Percentiles rank a stretch among this genome's conserved stretches.
These are phyloP conservation scores for Cynopterus brachyotis DNA, from an alignment of 2,113 vertebrate species.

Conservation along the genomic window DNA sequence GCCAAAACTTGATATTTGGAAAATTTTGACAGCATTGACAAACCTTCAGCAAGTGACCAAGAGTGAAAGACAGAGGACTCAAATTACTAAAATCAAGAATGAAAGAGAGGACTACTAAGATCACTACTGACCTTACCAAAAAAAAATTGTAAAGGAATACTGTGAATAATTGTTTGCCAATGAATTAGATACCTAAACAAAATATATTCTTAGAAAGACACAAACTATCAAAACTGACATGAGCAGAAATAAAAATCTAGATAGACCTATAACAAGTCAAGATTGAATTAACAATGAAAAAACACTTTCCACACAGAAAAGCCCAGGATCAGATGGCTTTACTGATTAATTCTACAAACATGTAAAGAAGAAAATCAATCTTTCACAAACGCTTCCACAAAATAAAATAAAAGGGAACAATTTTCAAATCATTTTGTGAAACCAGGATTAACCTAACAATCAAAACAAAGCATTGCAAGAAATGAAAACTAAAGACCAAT, in stretches of 20 bases:
- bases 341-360: not conserved
- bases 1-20: not conserved
- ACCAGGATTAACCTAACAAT: not conserved
- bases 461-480: not conserved
- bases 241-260: not conserved
- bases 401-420: not conserved
- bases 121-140: not conserved
- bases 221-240: not conserved
- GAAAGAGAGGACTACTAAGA: not conserved
- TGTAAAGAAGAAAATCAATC: not conserved
- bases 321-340: not conserved
- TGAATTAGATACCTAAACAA: not conserved
- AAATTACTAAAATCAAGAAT: not conserved
- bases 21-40: not conserved
- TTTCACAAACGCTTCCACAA: not conserved
- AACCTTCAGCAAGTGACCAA: not conserved
- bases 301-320: not conserved
- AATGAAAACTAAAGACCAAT: not conserved
- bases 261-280: not conserved
- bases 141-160: not conserved
- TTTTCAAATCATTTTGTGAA: not conserved
- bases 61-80: not conserved
- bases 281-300: not conserved
- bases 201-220: not conserved
- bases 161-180: not conserved